Evolutionary conservation across 2,888 invertebrate genomes (phyloP).

Genomic region (Odontomyia ornata): DNA sequence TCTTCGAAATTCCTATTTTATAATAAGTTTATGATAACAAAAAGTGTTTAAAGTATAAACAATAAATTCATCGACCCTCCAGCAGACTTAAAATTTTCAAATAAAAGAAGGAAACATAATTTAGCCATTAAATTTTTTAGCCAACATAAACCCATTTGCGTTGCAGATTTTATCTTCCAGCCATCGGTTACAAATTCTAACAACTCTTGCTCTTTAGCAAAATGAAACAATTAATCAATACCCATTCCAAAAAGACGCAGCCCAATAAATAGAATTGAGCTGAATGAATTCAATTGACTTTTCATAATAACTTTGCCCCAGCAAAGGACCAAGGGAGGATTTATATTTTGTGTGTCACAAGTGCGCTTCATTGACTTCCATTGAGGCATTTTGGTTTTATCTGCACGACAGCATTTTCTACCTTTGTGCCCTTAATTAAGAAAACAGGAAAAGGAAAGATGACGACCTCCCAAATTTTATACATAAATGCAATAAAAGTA

Average conservation of each 20-base stretch:
- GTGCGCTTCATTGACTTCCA: conserved; percentile 19
- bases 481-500: conserved; percentile 33
- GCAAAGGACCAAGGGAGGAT: not conserved
- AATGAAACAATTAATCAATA: too few relatives aligned
- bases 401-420: not conserved
- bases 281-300: conserved; percentile 37
- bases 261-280: not conserved
- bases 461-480: conserved; percentile 31
- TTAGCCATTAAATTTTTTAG: too few relatives aligned
- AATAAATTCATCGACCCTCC: too few relatives aligned
- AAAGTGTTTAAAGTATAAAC: too few relatives aligned
- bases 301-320: not conserved
- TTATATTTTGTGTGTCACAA: conserved; percentile 7
- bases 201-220: too few relatives aligned
- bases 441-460: conserved; percentile 30
- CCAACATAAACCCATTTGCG: too few relatives aligned
- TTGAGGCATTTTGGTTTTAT: not conserved
- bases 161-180: too few relatives aligned
- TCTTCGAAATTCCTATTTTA: too few relatives aligned
- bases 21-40: too few relatives aligned
- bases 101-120: too few relatives aligned
- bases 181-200: too few relatives aligned
- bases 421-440: conserved; percentile 35
- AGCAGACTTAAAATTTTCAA: too few relatives aligned
- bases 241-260: not conserved